Evolutionary conservation across 2,113 vertebrate species (phyloP), one percentile per base, ranked within the genome.

Genomic region (Rhodinocichla rosea): DNA sequence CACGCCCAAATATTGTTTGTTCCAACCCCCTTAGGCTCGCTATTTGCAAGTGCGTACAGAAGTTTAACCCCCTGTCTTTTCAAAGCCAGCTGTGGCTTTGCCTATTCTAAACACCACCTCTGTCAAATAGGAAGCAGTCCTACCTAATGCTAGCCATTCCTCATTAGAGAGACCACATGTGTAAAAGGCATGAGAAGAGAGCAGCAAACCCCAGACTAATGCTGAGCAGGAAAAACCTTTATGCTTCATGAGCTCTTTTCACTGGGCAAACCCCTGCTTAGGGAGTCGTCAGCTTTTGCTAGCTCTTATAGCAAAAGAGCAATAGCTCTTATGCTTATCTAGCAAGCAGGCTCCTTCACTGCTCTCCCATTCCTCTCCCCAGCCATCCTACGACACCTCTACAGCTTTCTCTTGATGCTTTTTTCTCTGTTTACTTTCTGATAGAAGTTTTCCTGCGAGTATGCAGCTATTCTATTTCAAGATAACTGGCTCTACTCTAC

Each of bases 1-100:
- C 39, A 13, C 9, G 40, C 20, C 16, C 16, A 44, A 42, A 44
- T 0, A 0, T 13, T 45, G 7, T 32, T 90, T 65, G 22, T 55
- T 64, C 56, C 37, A 27, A 5, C 39, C 9, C 21, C 37, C 22
- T 49, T 30, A 39, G 40, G 12, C 14, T 63, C 13, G 2, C 6
- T 59, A 7, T 37, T 71, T 49, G 24, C 39, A 57, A 49, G 19
- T 0, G 0, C 2, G 6, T 27, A 22, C 9, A 40, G 12, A 52
- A 70, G 7, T 55, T 83, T 59, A 62, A 37, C 24, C 12, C 37
- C 3, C n/a, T 18, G 35, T 7, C 16, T 76, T 75, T 83, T 56
- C 0, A 0, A 49, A 91, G 32, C 4, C 45, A 40, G 13, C 7
- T 27, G 32, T 15, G 47, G 12, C 22, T 44, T 33, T 70, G 7